A percentile compares a stretch with the other conserved stretches of the same genome.
phyloP scores from a whole-genome alignment of 2,113 vertebrate genomes.

The Psephotus haematonotus region DNA sequence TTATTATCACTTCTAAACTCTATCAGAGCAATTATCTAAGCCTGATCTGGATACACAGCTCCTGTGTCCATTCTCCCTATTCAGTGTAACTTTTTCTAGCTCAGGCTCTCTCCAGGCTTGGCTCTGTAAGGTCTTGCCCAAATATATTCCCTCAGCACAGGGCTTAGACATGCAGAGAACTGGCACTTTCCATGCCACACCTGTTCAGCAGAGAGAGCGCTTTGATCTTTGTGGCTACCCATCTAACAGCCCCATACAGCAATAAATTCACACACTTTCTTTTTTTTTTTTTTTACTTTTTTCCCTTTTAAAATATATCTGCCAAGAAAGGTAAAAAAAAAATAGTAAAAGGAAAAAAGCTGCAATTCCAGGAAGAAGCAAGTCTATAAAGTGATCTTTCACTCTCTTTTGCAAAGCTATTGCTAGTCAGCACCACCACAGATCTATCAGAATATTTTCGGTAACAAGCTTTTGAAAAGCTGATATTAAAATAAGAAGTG shows the following conservation, averaged over 20 bases:
- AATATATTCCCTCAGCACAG: background rate
- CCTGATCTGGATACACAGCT: background rate
- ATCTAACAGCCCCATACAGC: background rate
- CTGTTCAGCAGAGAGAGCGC: background rate
- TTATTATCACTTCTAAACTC: background rate
- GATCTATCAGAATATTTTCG: slow-evolving; percentile 54
- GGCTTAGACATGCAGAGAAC: background rate
- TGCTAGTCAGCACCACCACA: slow-evolving; percentile 35
- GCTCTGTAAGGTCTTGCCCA: background rate
- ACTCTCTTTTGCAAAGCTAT: slow-evolving; percentile 11
- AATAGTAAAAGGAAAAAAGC: slow-evolving; percentile 24
- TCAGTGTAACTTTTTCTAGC: background rate
- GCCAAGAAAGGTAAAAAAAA: background rate
- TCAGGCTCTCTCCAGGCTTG: background rate
- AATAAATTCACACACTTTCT: background rate
- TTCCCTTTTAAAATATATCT: background rate
- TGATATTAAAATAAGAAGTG: slow-evolving; percentile 57
- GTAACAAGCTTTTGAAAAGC: slow-evolving; percentile 59
- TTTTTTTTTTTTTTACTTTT: background rate
- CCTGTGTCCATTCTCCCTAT: background rate
- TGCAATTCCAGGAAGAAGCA: slow-evolving; percentile 45
- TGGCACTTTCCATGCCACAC: slow-evolving; percentile 15
- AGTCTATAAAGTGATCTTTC: slow-evolving; percentile 35
- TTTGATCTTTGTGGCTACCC: slow-evolving; percentile 32
- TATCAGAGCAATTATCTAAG: background rate